These are phyloP conservation scores for Saxidomus purpurata DNA, from an alignment of 1,140 invertebrate species.

Conservation along the genomic window DNA sequence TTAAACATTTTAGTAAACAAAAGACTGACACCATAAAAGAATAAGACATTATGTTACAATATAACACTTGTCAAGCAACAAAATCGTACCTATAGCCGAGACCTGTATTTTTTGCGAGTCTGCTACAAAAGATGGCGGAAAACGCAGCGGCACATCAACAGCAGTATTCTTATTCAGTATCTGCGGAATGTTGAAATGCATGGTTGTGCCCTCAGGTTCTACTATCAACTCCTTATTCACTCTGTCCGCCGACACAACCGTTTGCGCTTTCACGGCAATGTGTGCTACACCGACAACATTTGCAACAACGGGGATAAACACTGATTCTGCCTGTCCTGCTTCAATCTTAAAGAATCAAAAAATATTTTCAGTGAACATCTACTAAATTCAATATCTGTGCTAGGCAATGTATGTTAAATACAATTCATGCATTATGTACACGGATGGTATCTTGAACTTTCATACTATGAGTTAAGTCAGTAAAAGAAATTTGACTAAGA, in stretches of 20 bases:
- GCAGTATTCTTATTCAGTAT: constrained; percentile 9
- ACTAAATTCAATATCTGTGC: too few species aligned
- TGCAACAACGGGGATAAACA: constrained; percentile 64
- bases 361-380: too few species aligned
- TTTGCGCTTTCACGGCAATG: constrained; percentile 58
- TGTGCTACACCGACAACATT: constrained; percentile 28
- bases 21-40: too few species aligned
- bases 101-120: constrained; percentile 57
- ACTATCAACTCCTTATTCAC: constrained; percentile 57
- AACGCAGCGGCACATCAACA: constrained; percentile 16
- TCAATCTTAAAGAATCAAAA: constrained; percentile 21
- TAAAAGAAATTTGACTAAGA: too few species aligned
- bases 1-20: too few species aligned
- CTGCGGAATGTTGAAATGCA: constrained; percentile 55
- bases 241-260: constrained; percentile 58
- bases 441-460: too few species aligned
- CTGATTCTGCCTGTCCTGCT: constrained; percentile 41
- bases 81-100: constrained; percentile 25
- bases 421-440: too few species aligned
- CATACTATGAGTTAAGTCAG: too few species aligned
- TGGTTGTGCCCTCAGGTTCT: constrained; percentile 52
- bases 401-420: too few species aligned
- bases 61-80: too few species aligned
- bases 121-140: constrained; percentile 43
- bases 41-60: too few species aligned